Evolutionary conservation across 1,140 invertebrate genomes (phyloP), one percentile per base, ranked within the genome.

Genomic region (Drosophila repletoides): DNA sequence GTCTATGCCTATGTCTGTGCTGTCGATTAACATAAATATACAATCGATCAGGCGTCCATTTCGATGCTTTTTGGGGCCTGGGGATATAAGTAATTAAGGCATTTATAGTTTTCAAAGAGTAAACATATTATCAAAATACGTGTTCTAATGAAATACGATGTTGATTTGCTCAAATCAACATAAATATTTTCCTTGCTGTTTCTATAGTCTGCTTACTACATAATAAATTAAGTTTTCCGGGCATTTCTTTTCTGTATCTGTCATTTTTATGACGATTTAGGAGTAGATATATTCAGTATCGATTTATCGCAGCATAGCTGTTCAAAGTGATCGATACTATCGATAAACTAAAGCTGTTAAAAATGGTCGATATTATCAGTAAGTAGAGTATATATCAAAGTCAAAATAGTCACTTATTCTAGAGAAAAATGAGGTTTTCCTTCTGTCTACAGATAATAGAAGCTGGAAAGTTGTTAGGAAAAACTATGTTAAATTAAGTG

Each of bases 11-110:
- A 12, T 40, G 22, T 49, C 33, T 49, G 46, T n/a, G 41, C 3
- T 36, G 49, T 48, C 15, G 56, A 22, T 49, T 12, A n/a, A 46
- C 31, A 40, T 38, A 36, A 64, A 64, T 45, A 66, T 34, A 59
- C 45, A 66, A 67, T 15, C 10, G 49, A 3, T 34, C 19, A 7
- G 29, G 1, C 1, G 15, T 29, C 17, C 41, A 24, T 12, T 24
- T 14, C n/a, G 14, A 41, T 41, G 41, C 17, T 49, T 10, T 22
- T 33, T n/a, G 15, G 19, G 9, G 12, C 9, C 9, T n/a, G n/a
- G n/a, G n/a, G n/a, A n/a, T n/a, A n/a, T n/a, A n/a, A n/a, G n/a
- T 22, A 41, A 29, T 14, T 17, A 12, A n/a, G 15, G 29, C 15
- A 41, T 24, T 19, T 26, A 33, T 33, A 24, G 48, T 21, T 17